A percentile compares a stretch with the other conserved stretches of the same genome.
Evolutionary conservation across 2,888 invertebrate species (phyloP).

Genomic region (Callyntrura sp.): DNA sequence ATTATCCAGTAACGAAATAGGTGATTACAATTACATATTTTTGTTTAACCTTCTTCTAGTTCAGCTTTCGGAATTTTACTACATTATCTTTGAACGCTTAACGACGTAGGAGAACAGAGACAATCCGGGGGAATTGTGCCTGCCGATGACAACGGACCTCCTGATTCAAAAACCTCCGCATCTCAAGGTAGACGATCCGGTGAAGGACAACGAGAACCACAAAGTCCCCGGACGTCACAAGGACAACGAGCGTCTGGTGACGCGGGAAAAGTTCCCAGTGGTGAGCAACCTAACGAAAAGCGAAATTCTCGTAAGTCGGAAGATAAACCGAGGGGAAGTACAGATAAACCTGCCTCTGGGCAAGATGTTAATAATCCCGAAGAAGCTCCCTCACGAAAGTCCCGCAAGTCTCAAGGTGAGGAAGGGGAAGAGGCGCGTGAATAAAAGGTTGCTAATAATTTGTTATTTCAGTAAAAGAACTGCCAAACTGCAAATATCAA

Average conservation of each 20-base stretch:
- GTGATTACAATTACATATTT: background rate
- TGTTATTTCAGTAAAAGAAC: too few species aligned
- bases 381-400: background rate
- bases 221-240: background rate
- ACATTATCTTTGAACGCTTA: too few species aligned
- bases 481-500: too few species aligned
- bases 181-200: conserved; percentile 2
- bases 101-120: background rate
- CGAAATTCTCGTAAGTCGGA: conserved; percentile 31
- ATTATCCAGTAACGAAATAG: background rate
- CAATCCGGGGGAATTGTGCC: too few species aligned
- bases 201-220: background rate
- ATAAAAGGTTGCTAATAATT: background rate
- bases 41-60: background rate
- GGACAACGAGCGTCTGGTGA: conserved; percentile 46
- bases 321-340: background rate
- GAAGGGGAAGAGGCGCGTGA: background rate
- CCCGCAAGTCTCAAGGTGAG: too few species aligned
- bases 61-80: too few species aligned
- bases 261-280: background rate
- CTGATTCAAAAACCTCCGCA: background rate
- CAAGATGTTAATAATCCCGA: conserved; percentile 34
- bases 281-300: background rate
- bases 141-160: background rate
- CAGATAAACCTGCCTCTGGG: conserved; percentile 15